Evolutionary conservation across 2,888 invertebrate species (phyloP), one percentile per base, ranked within the genome.

Genomic region (Seira ritae): DNA sequence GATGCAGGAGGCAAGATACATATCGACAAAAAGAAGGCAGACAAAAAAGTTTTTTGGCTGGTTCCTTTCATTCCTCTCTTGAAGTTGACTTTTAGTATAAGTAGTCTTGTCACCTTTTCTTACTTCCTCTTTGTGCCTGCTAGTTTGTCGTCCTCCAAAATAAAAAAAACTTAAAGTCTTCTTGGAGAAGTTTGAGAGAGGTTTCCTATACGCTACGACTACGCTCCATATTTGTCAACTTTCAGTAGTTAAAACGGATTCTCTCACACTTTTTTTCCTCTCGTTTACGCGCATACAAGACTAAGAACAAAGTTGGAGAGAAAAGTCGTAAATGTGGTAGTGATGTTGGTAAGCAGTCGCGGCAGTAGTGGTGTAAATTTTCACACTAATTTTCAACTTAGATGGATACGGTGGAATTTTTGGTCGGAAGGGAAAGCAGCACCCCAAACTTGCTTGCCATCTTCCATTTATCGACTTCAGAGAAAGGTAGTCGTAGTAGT

Each of bases 171-270:
- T 68, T 24, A 24, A 76, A 76, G 68, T 76, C 68, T 68, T 76
- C 31, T 76, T 68, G 8, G 22, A 19, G 19, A 24, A n/a, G 37
- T 66, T 31, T 46, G 46, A 46, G 55, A 71, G 55, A 46, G 37
- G 74, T 42, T n/a, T n/a, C n/a, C n/a, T n/a, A n/a, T n/a, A n/a
- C n/a, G n/a, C n/a, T n/a, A n/a, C n/a, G n/a, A n/a, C n/a, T n/a
- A n/a, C 31, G 8, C 31, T 4, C 31, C 37, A 76, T 80, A 80
- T 80, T 80, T 60, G 80, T 74, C 80, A 80, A 79, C 71, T 79
- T 70, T 55, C 17, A 46, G 42, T 69, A 69, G 69, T 19, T 37
- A 69, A 42, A 69, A 42, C 69, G 31, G 31, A 46, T 69, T 23
- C 37, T 17, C 19, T 69, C 60, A 66, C 66, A 71, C 46, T 78